A percentile compares a stretch with the other conserved stretches of the same genome.
phyloP scores from a whole-genome alignment of 2,888 invertebrate genomes.

The Chloromyia formosa region DNA sequence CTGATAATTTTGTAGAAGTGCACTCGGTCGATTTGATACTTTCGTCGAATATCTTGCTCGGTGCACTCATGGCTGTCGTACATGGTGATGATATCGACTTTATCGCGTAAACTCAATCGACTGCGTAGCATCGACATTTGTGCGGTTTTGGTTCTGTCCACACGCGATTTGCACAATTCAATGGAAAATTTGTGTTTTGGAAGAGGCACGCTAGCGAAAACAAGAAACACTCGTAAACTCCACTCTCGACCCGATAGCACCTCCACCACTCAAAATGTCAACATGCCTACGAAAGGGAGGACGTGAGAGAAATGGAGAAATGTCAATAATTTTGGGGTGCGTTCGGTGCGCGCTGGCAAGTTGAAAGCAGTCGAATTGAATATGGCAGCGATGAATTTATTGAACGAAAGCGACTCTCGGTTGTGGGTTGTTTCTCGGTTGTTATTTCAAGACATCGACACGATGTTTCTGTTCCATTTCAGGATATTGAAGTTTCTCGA shows the following conservation, averaged over 20 bases:
- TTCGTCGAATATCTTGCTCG: conserved; percentile 27
- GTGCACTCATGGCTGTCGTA: conserved; percentile 22
- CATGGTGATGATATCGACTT: conserved; percentile 38
- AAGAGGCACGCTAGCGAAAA: conserved; percentile 17
- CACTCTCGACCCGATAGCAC: too few species aligned
- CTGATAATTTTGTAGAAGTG: conserved; percentile 33
- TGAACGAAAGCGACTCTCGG: too few species aligned
- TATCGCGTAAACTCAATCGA: conserved; percentile 24
- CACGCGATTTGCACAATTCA: not conserved
- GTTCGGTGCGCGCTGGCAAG: conserved; percentile 10
- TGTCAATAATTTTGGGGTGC: conserved; percentile 34
- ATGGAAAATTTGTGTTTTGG: conserved; percentile 10
- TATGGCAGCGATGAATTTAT: conserved; percentile 14
- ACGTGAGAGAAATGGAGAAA: conserved; percentile 27
- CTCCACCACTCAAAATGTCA: conserved; percentile 36
- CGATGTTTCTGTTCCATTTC: too few species aligned
- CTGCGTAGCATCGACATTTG: conserved; percentile 34
- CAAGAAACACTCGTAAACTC: conserved; percentile 15
- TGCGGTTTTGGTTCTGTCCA: not conserved
- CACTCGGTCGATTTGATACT: conserved; percentile 29
- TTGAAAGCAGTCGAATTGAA: not conserved
- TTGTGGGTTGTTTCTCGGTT: too few species aligned
- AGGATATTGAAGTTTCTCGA: too few species aligned
- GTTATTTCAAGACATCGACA: too few species aligned
- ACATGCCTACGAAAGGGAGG: conserved; percentile 22